Evolutionary conservation across 2,888 invertebrate species (phyloP).

Genomic region (Dryococelus australis): DNA sequence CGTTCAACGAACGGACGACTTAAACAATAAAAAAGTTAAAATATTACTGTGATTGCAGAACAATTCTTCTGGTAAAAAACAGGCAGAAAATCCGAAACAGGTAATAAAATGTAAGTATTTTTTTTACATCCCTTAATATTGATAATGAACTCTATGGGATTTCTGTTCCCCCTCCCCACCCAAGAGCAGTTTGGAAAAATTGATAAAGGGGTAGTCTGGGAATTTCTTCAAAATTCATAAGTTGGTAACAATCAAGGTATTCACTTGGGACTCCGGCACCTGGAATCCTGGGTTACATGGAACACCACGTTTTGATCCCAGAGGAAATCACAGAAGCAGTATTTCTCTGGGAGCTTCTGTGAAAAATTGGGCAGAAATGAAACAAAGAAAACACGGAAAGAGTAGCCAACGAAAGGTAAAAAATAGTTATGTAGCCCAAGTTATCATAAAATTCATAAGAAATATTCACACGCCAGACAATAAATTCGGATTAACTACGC

Average conservation of each 20-base stretch:
- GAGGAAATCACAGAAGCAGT: background rate
- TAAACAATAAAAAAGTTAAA: too few relatives aligned
- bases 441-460: too few relatives aligned
- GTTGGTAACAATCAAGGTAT: conserved; percentile 7
- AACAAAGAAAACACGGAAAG: background rate
- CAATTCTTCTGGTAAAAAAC: too few relatives aligned
- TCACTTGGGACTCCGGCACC: background rate
- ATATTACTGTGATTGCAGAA: too few relatives aligned
- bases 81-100: too few relatives aligned
- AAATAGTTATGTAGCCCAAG: background rate
- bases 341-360: background rate
- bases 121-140: background rate
- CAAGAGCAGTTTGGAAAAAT: background rate
- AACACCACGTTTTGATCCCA: background rate
- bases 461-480: too few relatives aligned
- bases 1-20: too few relatives aligned
- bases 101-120: background rate
- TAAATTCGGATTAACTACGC: too few relatives aligned
- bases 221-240: background rate
- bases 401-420: background rate
- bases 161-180: background rate
- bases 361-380: background rate
- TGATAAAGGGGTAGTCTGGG: background rate
- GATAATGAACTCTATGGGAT: background rate
- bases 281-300: background rate